Conservation (phyloP, 2,888 invertebrate genomes). For the Apotomis betuletana region DNA sequence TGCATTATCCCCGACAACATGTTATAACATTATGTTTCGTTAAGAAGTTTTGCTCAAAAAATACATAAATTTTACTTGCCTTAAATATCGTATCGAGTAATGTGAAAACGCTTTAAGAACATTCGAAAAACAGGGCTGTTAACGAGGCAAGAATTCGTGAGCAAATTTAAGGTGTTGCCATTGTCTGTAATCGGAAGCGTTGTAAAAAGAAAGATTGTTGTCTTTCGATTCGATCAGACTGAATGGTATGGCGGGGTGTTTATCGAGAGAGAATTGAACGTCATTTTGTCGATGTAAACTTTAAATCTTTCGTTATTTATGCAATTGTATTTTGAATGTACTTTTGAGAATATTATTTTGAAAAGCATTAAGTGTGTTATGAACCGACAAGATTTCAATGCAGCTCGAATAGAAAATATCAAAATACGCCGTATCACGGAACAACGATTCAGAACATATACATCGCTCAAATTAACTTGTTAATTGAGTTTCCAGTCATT, state of each 20-base stretch:
- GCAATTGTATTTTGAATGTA: background rate
- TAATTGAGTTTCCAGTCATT: too few species aligned
- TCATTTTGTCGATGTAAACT: conserved; percentile 11
- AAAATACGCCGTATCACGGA: too few species aligned
- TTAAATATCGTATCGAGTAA: too few species aligned
- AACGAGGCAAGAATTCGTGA: conserved; percentile 39
- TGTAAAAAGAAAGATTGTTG: conserved; percentile 41
- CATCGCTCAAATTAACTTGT: too few species aligned
- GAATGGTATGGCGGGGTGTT: conserved; percentile 25
- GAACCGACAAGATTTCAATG: too few species aligned
- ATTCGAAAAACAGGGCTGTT: conserved; percentile 34
- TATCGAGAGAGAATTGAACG: conserved; percentile 27
- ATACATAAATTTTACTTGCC: too few species aligned
- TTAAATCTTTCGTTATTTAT: background rate
- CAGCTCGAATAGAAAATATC: too few species aligned
- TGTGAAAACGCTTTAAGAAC: background rate
- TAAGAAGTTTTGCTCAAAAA: too few species aligned
- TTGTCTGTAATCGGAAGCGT: conserved; percentile 39
- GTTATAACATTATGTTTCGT: too few species aligned
- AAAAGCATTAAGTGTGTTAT: background rate
- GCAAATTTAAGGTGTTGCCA: conserved; percentile 40
- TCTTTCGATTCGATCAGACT: conserved; percentile 38
- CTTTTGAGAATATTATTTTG: background rate
- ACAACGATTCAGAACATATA: too few species aligned
- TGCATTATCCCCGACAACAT: too few species aligned